These are phyloP conservation scores for Megalops cyprinoides DNA, from an alignment of 2,797 vertebrate genomes.

Conservation along the genomic window DNA sequence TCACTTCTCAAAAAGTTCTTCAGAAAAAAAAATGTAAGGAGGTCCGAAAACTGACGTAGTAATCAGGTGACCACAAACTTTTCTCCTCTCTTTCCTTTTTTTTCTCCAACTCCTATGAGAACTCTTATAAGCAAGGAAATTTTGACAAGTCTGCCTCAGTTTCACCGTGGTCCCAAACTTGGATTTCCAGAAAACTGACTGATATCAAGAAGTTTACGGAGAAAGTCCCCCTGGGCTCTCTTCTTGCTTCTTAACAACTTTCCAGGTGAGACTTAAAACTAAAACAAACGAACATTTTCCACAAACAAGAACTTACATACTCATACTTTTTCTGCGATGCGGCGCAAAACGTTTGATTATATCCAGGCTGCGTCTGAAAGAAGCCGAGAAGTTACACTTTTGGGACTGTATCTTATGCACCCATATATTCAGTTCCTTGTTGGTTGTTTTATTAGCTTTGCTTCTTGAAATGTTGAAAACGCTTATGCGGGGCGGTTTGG, in stretches of 20 bases:
- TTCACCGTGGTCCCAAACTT: constrained; percentile 59
- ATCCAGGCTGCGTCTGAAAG: not conserved
- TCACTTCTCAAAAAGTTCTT: constrained; percentile 24
- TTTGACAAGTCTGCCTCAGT: constrained; percentile 72
- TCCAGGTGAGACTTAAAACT: constrained; percentile 59
- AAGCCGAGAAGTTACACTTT: not conserved
- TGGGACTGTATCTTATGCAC: not conserved
- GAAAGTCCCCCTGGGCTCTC: constrained; percentile 54
- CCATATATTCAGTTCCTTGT: not conserved
- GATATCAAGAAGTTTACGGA: constrained; percentile 47
- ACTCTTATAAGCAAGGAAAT: constrained; percentile 69
- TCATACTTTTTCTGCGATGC: not conserved
- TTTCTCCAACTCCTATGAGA: constrained; percentile 47
- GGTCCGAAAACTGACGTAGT: constrained; percentile 63
- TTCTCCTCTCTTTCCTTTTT: constrained; percentile 39
- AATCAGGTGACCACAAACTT: constrained; percentile 70
- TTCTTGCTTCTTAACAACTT: constrained; percentile 45
- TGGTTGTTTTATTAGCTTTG: not conserved
- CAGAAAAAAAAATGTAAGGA: constrained; percentile 28
- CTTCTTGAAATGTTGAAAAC: not conserved
- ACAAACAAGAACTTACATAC: not conserved
- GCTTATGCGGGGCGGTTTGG: not conserved
- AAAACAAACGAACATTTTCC: not conserved
- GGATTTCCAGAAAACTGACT: constrained; percentile 59
- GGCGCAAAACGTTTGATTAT: not conserved